Conservation (phyloP, 1,140 invertebrate species). For the Cardiocondyla obscurior region DNA sequence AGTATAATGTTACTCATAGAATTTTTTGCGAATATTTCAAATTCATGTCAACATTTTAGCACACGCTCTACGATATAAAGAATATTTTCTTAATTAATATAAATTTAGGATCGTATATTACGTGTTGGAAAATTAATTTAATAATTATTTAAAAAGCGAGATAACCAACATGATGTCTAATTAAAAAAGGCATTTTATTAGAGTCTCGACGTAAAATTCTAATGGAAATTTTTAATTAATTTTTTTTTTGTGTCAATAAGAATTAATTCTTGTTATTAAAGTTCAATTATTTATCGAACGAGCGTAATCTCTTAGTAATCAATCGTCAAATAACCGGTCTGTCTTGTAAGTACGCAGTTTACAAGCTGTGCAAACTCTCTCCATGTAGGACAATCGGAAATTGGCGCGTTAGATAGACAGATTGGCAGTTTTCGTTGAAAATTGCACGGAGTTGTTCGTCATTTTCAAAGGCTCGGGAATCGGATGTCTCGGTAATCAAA, state of each 20-base stretch:
- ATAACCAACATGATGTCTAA: not conserved
- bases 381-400: not conserved
- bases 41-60: not conserved
- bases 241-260: no score
- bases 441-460: not conserved
- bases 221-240: no score
- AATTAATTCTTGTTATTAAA: not conserved
- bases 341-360: not conserved
- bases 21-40: not conserved
- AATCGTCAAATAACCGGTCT: not conserved
- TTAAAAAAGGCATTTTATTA: slow-evolving; percentile 3
- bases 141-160: not conserved
- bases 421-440: not conserved
- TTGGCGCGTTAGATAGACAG: not conserved
- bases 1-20: not conserved
- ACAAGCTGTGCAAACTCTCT: not conserved
- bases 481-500: not conserved
- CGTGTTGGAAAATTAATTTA: not conserved
- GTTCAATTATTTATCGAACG: not conserved
- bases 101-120: not conserved
- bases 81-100: not conserved
- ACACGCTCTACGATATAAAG: not conserved
- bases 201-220: not conserved
- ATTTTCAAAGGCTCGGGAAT: not conserved
- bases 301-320: not conserved